Percentiles rank a stretch among this genome's conserved stretches.
Evolutionary conservation across 2,797 vertebrate species (phyloP).

Genomic region (Catostomus latipinnis): DNA sequence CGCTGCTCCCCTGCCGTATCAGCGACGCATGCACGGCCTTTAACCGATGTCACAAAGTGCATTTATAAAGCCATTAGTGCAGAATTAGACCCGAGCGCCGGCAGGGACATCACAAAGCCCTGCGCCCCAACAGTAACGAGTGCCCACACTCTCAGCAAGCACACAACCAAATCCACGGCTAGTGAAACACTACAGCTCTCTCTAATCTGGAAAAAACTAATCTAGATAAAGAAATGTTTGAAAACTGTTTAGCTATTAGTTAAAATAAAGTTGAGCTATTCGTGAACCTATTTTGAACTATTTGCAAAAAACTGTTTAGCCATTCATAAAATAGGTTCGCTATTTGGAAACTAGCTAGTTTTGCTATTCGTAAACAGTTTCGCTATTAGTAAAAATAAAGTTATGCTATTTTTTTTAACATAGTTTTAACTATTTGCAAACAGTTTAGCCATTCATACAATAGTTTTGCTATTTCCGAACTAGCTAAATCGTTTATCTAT

Average conservation of each 20-base stretch:
- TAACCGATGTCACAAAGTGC: conserved; percentile 58
- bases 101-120: conserved; percentile 33
- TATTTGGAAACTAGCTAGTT: background rate
- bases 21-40: conserved; percentile 64
- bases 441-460: background rate
- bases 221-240: background rate
- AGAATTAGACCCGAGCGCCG: conserved; percentile 58
- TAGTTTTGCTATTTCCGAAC: background rate
- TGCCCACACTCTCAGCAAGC: conserved; percentile 15
- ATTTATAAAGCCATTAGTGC: conserved; percentile 64
- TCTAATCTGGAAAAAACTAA: background rate
- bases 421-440: background rate
- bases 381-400: background rate
- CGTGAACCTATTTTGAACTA: background rate
- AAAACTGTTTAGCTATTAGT: background rate
- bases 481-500: background rate
- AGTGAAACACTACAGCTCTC: conserved; percentile 23
- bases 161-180: conserved; percentile 20
- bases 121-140: conserved; percentile 24
- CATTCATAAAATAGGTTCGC: background rate
- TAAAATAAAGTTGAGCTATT: conserved; percentile 3
- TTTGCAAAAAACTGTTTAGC: background rate
- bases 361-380: background rate
- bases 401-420: too few relatives aligned
- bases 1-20: conserved; percentile 38